A percentile compares a stretch with the other conserved stretches of the same genome.
phyloP scores from a whole-genome alignment of 1,140 invertebrate genomes.

The Plectus sambesii region DNA sequence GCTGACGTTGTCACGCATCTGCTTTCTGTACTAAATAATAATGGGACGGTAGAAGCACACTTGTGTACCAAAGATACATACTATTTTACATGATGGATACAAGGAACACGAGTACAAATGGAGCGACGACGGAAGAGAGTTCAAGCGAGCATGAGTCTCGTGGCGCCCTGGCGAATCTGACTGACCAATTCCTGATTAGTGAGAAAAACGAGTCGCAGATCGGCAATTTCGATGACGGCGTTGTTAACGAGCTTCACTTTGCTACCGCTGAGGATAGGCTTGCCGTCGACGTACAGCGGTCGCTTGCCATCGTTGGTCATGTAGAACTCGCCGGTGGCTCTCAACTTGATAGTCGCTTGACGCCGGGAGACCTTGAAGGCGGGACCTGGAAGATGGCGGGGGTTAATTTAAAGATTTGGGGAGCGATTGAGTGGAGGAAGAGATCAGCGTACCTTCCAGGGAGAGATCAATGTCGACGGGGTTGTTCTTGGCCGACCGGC shows the following conservation, averaged over 20 bases:
- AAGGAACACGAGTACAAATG: no score
- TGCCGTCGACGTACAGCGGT: constrained; percentile 81
- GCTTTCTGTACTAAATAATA: no score
- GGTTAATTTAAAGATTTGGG: no score
- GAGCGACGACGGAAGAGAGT: no score
- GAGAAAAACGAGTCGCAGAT: constrained; percentile 28
- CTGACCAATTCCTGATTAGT: constrained; percentile 25
- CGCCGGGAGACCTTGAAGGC: constrained; percentile 69
- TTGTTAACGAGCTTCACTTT: constrained; percentile 80
- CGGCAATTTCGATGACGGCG: constrained; percentile 73
- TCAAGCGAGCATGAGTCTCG: no score
- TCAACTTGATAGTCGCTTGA: constrained; percentile 75
- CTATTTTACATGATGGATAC: no score
- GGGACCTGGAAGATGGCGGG: constrained; percentile 53
- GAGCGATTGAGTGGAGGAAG: no score
- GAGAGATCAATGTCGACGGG: constrained; percentile 84
- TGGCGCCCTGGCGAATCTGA: no score
- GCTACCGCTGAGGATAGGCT: constrained; percentile 69
- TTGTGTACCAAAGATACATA: no score
- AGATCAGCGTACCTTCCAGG: constrained; percentile 73
- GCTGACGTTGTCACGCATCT: no score
- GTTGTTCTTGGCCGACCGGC: constrained; percentile 69
- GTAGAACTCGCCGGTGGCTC: constrained; percentile 84
- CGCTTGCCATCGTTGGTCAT: constrained; percentile 86
- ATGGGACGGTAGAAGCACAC: no score